Conservation (phyloP, 2,888 invertebrate species). For the Pachliopta kotzebuea region DNA sequence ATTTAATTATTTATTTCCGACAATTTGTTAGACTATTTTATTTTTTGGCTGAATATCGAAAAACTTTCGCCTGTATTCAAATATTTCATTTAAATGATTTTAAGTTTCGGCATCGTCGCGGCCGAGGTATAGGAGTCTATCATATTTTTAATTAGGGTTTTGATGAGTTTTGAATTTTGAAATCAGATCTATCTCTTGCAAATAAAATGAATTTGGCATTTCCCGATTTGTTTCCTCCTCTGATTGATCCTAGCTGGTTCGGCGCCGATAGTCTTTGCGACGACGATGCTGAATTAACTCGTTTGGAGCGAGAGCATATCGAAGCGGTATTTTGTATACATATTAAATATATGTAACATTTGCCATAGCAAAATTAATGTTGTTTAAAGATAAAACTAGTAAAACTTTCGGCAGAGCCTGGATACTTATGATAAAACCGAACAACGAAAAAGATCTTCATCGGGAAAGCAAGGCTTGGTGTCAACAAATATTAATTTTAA, state of each 20-base stretch:
- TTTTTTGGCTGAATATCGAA: too few relatives aligned
- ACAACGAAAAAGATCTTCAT: not conserved
- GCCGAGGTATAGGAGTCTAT: too few relatives aligned
- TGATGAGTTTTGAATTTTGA: not conserved
- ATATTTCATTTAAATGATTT: too few relatives aligned
- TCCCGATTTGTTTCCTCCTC: slow-evolving; percentile 79
- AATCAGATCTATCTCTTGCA: not conserved
- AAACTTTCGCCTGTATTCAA: too few relatives aligned
- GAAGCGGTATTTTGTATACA: slow-evolving; percentile 24
- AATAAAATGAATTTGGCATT: slow-evolving; percentile 76
- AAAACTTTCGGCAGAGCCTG: not conserved
- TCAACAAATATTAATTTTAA: not conserved
- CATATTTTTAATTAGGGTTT: too few relatives aligned
- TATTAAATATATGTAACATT: slow-evolving; percentile 2
- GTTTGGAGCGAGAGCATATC: slow-evolving; percentile 82
- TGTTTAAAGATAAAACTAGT: not conserved
- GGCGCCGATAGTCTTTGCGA: slow-evolving; percentile 83
- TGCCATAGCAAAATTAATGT: not conserved
- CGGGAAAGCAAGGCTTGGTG: not conserved
- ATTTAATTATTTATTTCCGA: too few relatives aligned
- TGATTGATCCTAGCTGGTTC: slow-evolving; percentile 83
- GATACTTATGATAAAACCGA: not conserved
- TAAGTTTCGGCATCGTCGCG: too few relatives aligned
- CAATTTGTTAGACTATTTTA: too few relatives aligned
- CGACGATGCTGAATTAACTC: slow-evolving; percentile 82